Evolutionary conservation across 2,888 invertebrate species (phyloP).

Genomic region (Argyresthia goedartella): DNA sequence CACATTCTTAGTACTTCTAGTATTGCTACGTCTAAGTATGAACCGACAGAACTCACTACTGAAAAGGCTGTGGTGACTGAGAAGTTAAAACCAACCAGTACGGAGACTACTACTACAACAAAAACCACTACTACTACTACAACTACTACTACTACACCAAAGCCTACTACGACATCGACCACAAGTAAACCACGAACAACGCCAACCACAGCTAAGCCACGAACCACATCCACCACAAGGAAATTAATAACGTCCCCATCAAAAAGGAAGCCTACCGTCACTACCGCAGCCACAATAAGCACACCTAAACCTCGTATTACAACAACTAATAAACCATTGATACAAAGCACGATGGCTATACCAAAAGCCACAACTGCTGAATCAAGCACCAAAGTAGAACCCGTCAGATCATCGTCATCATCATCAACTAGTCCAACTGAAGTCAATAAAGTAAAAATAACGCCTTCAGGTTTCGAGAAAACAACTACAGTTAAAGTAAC

Average conservation of each 20-base stretch:
- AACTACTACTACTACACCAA: slow-evolving; percentile 11
- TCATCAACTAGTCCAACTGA: background rate
- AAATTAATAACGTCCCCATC: slow-evolving; percentile 13
- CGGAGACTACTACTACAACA: slow-evolving; percentile 12
- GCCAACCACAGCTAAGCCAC: slow-evolving; percentile 5
- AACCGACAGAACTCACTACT: slow-evolving; percentile 16
- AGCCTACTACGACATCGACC: slow-evolving; percentile 13
- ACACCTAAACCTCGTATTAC: slow-evolving; percentile 14
- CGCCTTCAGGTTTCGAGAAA: background rate
- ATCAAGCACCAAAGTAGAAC: slow-evolving; percentile 12
- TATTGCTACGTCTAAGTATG: slow-evolving; percentile 21
- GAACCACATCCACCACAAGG: slow-evolving; percentile 8
- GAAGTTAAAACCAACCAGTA: slow-evolving; percentile 10
- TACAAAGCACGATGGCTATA: slow-evolving; percentile 11
- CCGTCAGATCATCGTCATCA: slow-evolving; percentile 3
- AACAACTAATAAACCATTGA: slow-evolving; percentile 14
- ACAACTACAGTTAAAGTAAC: slow-evolving; percentile 8
- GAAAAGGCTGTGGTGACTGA: slow-evolving; percentile 13
- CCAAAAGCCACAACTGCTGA: slow-evolving; percentile 14
- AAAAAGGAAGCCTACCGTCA: slow-evolving; percentile 16
- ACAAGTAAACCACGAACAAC: slow-evolving; percentile 13
- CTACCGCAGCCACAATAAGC: slow-evolving; percentile 17
- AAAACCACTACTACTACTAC: slow-evolving; percentile 13
- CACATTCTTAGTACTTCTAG: slow-evolving; percentile 22
- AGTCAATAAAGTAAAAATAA: background rate